phyloP scores from a whole-genome alignment of 1,140 invertebrate genomes.

The Lepidurus arcticus region DNA sequence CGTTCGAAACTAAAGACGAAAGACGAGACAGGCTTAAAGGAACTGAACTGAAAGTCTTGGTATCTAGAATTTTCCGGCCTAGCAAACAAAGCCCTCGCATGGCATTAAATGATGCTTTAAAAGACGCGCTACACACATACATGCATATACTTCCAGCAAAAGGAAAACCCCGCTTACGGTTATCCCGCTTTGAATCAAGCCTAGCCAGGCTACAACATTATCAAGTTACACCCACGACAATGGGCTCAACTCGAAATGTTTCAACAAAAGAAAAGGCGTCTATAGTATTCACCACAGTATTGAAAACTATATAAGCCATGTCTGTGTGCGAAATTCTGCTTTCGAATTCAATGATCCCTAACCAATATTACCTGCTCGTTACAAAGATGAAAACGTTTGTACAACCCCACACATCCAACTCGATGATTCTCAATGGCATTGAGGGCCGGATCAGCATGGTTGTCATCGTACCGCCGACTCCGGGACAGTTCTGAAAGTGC shows the following conservation, averaged over 20 bases:
- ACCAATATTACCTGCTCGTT: constrained; percentile 57
- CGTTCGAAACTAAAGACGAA: too few relatives aligned
- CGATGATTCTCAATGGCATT: constrained; percentile 20
- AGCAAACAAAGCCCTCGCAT: neutral
- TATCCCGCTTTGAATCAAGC: neutral
- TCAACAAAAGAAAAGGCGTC: constrained; percentile 2
- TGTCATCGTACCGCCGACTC: constrained; percentile 24
- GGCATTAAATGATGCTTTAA: neutral
- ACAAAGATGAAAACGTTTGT: constrained; percentile 63
- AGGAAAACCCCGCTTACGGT: neutral
- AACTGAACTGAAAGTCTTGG: neutral
- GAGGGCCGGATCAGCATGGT: constrained; percentile 16
- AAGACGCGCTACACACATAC: neutral
- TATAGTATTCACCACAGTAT: neutral
- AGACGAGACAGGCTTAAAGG: too few relatives aligned
- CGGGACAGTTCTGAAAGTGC: neutral
- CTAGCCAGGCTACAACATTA: neutral
- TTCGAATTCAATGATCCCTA: neutral
- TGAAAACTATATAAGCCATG: neutral
- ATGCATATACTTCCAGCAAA: neutral
- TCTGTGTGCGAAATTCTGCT: neutral
- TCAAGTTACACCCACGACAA: constrained; percentile 7
- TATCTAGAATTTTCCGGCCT: neutral
- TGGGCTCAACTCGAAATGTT: neutral
- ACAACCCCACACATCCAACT: constrained; percentile 55